Conservation (phyloP, 2,113 vertebrate species). For the Antidorcas marsupialis region DNA sequence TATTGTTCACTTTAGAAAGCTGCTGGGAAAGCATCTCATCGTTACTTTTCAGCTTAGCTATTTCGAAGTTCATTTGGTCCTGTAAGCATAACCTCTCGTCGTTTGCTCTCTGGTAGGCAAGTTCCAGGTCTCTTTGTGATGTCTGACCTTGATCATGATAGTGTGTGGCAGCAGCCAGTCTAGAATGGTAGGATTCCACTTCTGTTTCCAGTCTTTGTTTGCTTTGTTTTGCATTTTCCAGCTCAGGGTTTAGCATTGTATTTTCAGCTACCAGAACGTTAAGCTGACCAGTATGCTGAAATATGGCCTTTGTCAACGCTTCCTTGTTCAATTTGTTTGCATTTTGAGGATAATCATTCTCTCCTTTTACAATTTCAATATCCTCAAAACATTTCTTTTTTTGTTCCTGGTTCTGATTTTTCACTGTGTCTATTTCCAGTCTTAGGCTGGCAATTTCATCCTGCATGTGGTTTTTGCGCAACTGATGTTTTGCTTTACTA, state of each 20-base stretch:
- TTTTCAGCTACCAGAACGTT: conserved; percentile 85
- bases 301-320: conserved; percentile 44
- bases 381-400: conserved; percentile 86
- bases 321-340: conserved; percentile 85
- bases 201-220: conserved; percentile 87
- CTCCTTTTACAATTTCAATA: conserved; percentile 86
- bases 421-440: conserved; percentile 83
- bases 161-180: conserved; percentile 80
- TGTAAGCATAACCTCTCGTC: conserved; percentile 87
- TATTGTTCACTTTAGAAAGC: conserved; percentile 84
- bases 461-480: conserved; percentile 84
- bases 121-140: conserved; percentile 82
- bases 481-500: conserved; percentile 85
- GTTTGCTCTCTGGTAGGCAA: conserved; percentile 84
- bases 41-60: conserved; percentile 80
- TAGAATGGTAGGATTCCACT: conserved; percentile 81
- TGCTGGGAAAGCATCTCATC: conserved; percentile 87
- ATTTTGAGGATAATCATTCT: conserved; percentile 86
- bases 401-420: conserved; percentile 81
- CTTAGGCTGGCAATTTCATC: conserved; percentile 83
- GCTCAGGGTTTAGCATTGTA: conserved; percentile 78
- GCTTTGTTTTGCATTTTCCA: conserved; percentile 87
- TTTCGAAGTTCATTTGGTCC: conserved; percentile 84
- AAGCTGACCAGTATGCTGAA: conserved; percentile 86
- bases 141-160: conserved; percentile 85